phyloP scores from a whole-genome alignment of 2,113 vertebrate genomes.

The Ellobius talpinus region DNA sequence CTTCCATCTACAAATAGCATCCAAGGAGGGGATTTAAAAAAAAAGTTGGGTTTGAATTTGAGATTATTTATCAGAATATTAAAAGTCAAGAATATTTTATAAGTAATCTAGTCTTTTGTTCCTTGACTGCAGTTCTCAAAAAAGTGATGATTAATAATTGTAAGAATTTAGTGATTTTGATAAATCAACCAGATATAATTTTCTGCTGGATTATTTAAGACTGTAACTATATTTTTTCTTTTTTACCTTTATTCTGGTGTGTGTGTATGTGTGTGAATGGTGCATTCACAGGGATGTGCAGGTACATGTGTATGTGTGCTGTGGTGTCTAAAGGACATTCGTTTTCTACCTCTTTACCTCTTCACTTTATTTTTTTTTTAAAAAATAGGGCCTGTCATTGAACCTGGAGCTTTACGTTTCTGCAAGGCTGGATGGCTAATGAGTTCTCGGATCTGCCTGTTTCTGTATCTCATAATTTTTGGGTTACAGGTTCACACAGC shows the following conservation, averaged over 20 bases:
- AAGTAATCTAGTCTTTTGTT: constrained; percentile 7
- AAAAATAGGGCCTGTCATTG: not conserved
- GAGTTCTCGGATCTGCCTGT: not conserved
- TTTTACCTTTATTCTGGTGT: not conserved
- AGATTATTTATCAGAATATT: constrained; percentile 39
- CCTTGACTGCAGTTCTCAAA: constrained; percentile 50
- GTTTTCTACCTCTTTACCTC: not conserved
- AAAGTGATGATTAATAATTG: not conserved
- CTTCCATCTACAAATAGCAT: not conserved
- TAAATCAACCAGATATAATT: constrained; percentile 39
- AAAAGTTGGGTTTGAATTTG: constrained; percentile 33
- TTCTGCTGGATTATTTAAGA: constrained; percentile 34
- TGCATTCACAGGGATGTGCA: not conserved
- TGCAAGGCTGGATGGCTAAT: not conserved
- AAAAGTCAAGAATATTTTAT: constrained; percentile 28
- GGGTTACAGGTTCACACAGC: not conserved
- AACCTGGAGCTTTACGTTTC: not conserved
- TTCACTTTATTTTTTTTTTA: not conserved
- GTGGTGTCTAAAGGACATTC: not conserved
- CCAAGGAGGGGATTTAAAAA: not conserved
- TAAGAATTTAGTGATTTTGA: constrained; percentile 45
- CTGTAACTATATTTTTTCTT: not conserved
- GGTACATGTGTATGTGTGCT: not conserved
- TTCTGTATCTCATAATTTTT: not conserved
- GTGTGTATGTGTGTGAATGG: not conserved